Base-by-base conservation (phyloP, 2,113 vertebrate genomes). In the Nettapus auritus region DNA sequence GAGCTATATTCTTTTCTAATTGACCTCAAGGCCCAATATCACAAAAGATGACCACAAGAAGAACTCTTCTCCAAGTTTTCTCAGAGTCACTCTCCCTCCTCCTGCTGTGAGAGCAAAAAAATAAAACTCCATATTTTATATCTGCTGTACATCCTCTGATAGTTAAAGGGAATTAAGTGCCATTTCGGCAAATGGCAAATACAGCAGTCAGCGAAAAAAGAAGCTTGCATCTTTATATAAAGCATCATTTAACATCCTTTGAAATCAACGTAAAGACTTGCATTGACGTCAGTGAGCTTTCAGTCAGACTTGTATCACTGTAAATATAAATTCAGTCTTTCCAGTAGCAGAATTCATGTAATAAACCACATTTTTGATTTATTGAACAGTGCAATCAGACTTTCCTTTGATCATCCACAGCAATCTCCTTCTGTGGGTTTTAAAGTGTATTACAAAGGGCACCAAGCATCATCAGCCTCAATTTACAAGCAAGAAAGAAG, bases 251-350 rank as follows among this genome's bases (percentile, higher is more conserved):
- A 92, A 77, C n/a, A 28, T 86, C 90, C 83, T 96, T 90, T 95
- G 92, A 91, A 96, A 95, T 56, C 79, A 84, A 71, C 6, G 13
- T 79, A 94, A 95, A 93, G 60, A 68, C 44, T 76, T 83, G 56
- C 73, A 93, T 34, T 97, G 90, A 96, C 53, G 86, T 96, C 95
- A 95, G 60, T 8, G 44, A 96, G 73, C 73, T 93, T 89, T 90
- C 92, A 92, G 77, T 74, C 73, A 94, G 73, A 75, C 23, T 93
- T 80, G 50, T 60, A 56, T 52, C 68, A 83, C 71, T 82, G 90
- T 64, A 94, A 94, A 93, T 76, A 92, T 75, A 96, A 93, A 95
- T 94, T 78, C 90, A 84, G 86, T 76, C 31, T 90, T 86, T 78
- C 90, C 83, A 90, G 69, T 81, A 88, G 86, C 56, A 83, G 86